phyloP scores from a whole-genome alignment of 2,888 invertebrate species.

The Amphipyra berbera region DNA sequence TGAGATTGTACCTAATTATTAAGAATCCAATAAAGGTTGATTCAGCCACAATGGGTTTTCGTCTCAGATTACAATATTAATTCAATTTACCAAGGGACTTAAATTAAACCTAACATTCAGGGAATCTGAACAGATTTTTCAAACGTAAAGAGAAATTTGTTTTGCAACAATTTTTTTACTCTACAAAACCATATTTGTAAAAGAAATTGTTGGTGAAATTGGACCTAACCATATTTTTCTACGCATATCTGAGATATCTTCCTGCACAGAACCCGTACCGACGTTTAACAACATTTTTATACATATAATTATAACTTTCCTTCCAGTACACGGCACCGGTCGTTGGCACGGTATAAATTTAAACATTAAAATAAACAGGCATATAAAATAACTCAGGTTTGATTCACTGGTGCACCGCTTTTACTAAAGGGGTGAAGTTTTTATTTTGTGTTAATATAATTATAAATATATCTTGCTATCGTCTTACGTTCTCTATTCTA shows the following conservation, averaged over 20 bases:
- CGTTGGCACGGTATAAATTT: constrained; percentile 87
- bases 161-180: no score
- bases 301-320: constrained; percentile 66
- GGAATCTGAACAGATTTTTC: no score
- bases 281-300: constrained; percentile 46
- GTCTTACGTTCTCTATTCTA: constrained; percentile 21
- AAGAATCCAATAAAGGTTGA: no score
- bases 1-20: no score
- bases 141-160: no score
- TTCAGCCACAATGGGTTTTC: no score
- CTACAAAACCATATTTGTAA: no score
- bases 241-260: constrained; percentile 3
- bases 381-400: constrained; percentile 83
- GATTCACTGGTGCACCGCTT: constrained; percentile 73
- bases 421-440: constrained; percentile 66
- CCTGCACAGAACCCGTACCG: constrained; percentile 24
- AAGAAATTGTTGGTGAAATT: no score
- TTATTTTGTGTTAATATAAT: constrained; percentile 57
- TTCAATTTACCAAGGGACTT: no score
- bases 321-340: constrained; percentile 66
- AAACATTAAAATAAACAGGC: constrained; percentile 87
- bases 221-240: no score
- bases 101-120: no score
- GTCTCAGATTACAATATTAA: no score
- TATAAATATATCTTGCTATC: constrained; percentile 28